These are phyloP conservation scores for Hippoglossus hippoglossus DNA, from an alignment of 2,797 vertebrate species.

Conservation along the genomic window DNA sequence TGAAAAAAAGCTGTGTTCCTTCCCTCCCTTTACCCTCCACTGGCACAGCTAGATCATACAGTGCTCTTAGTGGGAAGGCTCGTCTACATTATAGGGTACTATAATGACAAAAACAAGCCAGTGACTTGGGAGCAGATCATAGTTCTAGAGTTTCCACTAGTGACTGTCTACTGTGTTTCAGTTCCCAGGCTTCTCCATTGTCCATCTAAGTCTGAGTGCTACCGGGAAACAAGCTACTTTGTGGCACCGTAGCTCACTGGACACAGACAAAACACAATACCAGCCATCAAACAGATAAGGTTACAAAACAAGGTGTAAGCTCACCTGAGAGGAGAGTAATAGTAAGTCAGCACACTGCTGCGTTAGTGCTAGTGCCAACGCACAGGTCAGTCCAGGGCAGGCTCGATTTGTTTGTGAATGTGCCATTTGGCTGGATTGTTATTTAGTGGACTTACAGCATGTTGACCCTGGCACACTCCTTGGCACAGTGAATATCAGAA, in stretches of 20 bases:
- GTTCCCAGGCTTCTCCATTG: constrained; percentile 80
- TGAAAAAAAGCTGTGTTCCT: constrained; percentile 12
- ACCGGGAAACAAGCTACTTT: constrained; percentile 55
- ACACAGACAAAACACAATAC: constrained; percentile 47
- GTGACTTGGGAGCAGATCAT: constrained; percentile 62
- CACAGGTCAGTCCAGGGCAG: constrained; percentile 36
- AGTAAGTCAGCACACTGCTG: constrained; percentile 19
- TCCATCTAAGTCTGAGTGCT: constrained; percentile 51
- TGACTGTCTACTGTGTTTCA: constrained; percentile 62
- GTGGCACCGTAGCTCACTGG: constrained; percentile 39
- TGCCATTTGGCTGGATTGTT: constrained; percentile 61
- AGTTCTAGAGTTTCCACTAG: constrained; percentile 68
- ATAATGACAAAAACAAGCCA: constrained; percentile 68
- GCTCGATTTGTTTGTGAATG: constrained; percentile 61
- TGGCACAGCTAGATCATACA: constrained; percentile 39
- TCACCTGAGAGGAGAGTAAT: constrained; percentile 23
- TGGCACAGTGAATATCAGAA: constrained; percentile 36
- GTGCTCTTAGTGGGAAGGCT: constrained; percentile 40
- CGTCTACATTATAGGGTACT: constrained; percentile 57
- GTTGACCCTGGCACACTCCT: constrained; percentile 66
- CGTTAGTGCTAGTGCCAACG: constrained; percentile 24
- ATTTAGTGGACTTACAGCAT: constrained; percentile 55
- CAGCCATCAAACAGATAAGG: constrained; percentile 30
- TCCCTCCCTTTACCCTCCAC: constrained; percentile 44
- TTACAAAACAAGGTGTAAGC: constrained; percentile 57